Base-by-base conservation (phyloP, 2,113 vertebrate species). In the Romanogobio albipinnatus region DNA sequence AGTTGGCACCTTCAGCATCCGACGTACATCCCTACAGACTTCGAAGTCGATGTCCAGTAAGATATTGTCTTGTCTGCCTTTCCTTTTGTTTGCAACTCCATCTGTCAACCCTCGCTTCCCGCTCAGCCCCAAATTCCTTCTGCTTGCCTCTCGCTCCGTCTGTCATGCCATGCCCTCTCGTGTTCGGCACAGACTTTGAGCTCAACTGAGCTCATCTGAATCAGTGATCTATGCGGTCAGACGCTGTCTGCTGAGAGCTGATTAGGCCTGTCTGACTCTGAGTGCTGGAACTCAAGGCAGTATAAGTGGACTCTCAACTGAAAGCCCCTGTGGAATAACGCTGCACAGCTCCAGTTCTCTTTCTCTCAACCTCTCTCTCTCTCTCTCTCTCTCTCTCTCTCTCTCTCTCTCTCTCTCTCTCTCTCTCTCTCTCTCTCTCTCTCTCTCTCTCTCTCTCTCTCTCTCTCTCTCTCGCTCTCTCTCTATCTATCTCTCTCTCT, bases 41-140 rank as follows among this genome's bases (percentile, higher is more conserved):
- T 97, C 90, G 97, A 99, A 86, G 96, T 99, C 91, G 96, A 97
- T 0, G 96, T 99, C 75, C 95, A 96, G 98, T 99, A 95, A 98
- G 97, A 94, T 83, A 68, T 81, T 82, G 61, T 82, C 68, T 39
- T 61, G 36, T 59, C 53, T 59, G 1, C 29, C 9, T 39, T n/a
- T 71, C 53, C 45, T 3, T 74, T n/a, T 39, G 10, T 66, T 33
- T 82, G 59, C 58, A 83, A 51, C 73, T 85, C 68, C 80, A 82
- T 81, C 81, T 74, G 71, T 47, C 78, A 77, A 33, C 29, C 49
- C 45, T 29, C 13, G 47, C 24, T 58, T 78, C 56, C 36, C 58
- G 22, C 43, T 64, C 15, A 14, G n/a, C 51, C 56, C 22, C 56
- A 10, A 19, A 19, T 85, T 82, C 61, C 64, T 76, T 14, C 66